Percentiles rank a stretch among this genome's conserved stretches.
These are phyloP conservation scores for Mystacornis crossleyi DNA, from an alignment of 2,113 vertebrate genomes.

Conservation along the genomic window DNA sequence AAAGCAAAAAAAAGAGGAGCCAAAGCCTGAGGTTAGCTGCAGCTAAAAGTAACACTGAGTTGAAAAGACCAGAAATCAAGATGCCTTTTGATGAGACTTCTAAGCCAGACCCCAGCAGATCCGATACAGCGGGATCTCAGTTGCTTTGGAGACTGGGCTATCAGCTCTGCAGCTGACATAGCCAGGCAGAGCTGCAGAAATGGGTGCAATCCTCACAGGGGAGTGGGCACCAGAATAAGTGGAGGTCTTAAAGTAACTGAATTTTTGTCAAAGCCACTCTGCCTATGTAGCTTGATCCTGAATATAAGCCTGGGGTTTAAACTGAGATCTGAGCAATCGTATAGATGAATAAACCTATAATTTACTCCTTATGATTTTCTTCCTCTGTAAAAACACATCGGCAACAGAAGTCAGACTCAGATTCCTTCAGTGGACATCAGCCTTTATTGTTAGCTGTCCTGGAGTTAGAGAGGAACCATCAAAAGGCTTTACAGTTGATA, in stretches of 20 bases:
- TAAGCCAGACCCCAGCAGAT: background rate
- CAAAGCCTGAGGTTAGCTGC: background rate
- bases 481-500: background rate
- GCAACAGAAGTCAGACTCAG: background rate
- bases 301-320: background rate
- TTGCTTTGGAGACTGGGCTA: background rate
- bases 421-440: background rate
- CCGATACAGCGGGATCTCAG: background rate
- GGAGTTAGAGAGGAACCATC: background rate
- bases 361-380: background rate
- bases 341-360: background rate
- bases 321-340: fast-evolving
- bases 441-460: background rate
- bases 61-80: background rate
- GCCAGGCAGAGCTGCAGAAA: background rate
- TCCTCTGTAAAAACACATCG: background rate
- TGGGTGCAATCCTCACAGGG: background rate
- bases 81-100: background rate
- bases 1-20: background rate
- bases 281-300: background rate
- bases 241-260: background rate
- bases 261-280: background rate
- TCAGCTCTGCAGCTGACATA: background rate
- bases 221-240: background rate
- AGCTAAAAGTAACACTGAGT: background rate